Evolutionary conservation across 2,888 invertebrate species (phyloP).

Genomic region (Atethmia centrago): DNA sequence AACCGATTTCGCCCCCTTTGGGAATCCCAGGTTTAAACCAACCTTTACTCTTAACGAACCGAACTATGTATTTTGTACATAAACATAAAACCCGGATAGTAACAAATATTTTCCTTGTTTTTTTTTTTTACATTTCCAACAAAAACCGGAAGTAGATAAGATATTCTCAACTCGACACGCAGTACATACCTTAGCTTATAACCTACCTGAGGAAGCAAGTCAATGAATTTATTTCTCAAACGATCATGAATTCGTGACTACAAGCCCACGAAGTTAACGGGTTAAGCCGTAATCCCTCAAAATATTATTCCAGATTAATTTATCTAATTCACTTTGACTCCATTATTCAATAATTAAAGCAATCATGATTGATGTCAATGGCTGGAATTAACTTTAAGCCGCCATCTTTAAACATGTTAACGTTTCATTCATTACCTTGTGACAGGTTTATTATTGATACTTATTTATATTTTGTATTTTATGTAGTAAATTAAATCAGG

Average conservation of each 20-base stretch:
- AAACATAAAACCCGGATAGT: no score
- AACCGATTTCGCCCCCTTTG: no score
- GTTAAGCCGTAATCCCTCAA: constrained; percentile 46
- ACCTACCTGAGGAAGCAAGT: neutral
- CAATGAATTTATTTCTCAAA: constrained; percentile 32
- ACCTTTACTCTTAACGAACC: no score
- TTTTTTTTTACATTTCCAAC: neutral
- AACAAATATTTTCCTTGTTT: neutral
- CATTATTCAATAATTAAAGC: constrained; percentile 60
- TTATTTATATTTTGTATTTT: constrained; percentile 3
- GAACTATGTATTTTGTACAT: neutral
- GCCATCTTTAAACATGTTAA: constrained; percentile 30
- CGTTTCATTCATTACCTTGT: constrained; percentile 37
- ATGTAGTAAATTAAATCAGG: neutral
- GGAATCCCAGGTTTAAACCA: no score
- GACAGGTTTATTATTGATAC: constrained; percentile 23
- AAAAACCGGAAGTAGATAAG: neutral
- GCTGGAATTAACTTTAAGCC: constrained; percentile 38
- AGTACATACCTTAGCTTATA: neutral
- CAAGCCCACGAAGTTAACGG: constrained; percentile 53
- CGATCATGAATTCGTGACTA: constrained; percentile 65
- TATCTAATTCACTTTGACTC: constrained; percentile 66
- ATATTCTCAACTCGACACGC: neutral
- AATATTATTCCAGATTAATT: constrained; percentile 68
- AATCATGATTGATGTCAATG: constrained; percentile 54